These are phyloP conservation scores for Ceryle rudis DNA, from an alignment of 2,797 vertebrate species.

Conservation along the genomic window DNA sequence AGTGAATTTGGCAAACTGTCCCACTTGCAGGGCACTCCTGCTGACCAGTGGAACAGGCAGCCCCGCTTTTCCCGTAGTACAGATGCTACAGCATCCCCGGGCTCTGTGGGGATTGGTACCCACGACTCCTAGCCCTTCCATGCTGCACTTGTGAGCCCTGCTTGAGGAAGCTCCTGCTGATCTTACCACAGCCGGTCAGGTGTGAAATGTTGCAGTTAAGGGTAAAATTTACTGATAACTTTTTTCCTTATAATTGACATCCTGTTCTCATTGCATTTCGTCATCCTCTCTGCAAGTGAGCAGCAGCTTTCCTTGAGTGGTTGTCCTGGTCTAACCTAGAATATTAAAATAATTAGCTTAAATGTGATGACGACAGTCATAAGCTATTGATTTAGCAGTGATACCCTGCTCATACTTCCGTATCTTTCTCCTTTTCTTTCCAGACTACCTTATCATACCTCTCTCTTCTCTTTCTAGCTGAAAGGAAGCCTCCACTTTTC, in stretches of 20 bases:
- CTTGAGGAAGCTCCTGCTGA: neutral
- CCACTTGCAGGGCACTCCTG: neutral
- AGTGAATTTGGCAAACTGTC: neutral
- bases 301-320: constrained; percentile 16
- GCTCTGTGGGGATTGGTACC: neutral
- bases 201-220: neutral
- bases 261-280: neutral
- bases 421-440: constrained; percentile 43
- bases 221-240: neutral
- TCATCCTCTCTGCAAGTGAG: neutral
- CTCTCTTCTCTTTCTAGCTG: constrained; percentile 83
- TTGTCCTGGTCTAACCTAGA: constrained; percentile 27
- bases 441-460: constrained; percentile 30
- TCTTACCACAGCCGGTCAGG: neutral
- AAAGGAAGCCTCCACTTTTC: constrained; percentile 98
- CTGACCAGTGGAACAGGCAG: neutral
- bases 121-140: neutral
- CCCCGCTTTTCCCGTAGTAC: neutral
- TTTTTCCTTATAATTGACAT: neutral
- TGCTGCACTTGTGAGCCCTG: neutral
- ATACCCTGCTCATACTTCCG: neutral
- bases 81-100: neutral
- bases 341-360: constrained; percentile 61
- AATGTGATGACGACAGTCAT: neutral
- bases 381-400: constrained; percentile 17